Conservation (phyloP, 2,113 vertebrate genomes). For the Trichechus manatus region DNA sequence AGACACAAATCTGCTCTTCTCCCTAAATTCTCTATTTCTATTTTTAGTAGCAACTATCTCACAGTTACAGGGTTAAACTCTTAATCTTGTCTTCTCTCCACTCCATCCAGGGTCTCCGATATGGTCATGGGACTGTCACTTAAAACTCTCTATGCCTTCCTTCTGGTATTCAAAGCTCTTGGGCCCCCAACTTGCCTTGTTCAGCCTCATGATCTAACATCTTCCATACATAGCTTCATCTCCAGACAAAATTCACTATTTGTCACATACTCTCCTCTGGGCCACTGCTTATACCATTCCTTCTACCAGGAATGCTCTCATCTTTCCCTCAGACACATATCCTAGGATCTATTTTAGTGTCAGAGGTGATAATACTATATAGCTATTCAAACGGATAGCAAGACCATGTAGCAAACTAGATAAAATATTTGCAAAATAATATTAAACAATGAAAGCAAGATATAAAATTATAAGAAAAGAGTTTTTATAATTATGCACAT, state of each 20-base stretch:
- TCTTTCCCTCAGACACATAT: not conserved
- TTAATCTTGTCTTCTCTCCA: not conserved
- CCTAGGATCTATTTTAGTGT: not conserved
- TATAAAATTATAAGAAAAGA: not conserved
- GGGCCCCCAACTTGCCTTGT: not conserved
- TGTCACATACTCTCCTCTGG: not conserved
- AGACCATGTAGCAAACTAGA: not conserved
- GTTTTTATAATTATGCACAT: not conserved
- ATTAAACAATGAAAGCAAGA: not conserved
- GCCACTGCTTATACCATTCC: not conserved
- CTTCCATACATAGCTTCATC: not conserved
- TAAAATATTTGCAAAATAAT: not conserved
- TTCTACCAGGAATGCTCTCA: not conserved
- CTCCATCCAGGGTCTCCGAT: not conserved
- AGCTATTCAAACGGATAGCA: not conserved
- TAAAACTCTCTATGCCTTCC: not conserved
- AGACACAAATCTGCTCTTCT: not conserved
- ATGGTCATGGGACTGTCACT: not conserved
- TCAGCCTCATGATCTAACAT: not conserved
- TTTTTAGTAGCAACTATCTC: not conserved
- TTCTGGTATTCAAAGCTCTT: not conserved
- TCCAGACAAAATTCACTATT: not conserved
- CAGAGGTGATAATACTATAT: fast-evolving
- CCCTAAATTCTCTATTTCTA: not conserved
- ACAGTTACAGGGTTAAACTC: not conserved